Base-by-base conservation (phyloP, 2,113 vertebrate genomes). In the Gopherus evgoodei region DNA sequence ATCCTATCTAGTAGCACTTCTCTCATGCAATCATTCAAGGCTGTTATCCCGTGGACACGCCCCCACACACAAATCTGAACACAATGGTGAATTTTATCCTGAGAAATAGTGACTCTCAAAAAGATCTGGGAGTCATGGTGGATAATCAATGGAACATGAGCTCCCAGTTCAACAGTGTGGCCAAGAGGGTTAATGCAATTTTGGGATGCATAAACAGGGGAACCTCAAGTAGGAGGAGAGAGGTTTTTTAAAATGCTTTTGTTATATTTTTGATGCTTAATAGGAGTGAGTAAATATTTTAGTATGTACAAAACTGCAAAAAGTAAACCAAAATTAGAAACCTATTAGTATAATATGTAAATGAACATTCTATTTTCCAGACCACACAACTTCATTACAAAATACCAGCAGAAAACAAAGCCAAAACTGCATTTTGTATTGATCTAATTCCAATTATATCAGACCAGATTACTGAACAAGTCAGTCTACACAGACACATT, bases 311-410 rank as follows among this genome's bases (percentile, higher is more conserved):
- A 8, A 72, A 72, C 8, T 72, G 62, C 65, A 38, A 72, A 72
- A 72, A 38, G 65, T n/a, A 72, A 72, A 72, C 17, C 21, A 90
- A 92, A 92, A 92, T 92, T 79, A 93, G 91, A 92, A 42, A 49
- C n/a, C 52, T 85, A 35, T 80, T 19, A 14, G 72, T 76, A 50
- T 42, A 87, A 83, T 44, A 78, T 0, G 0, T 11, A 95, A 93
- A 92, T 9, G 11, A 79, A 88, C 38, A 50, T 0, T 59, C 2
- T 38, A 72, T 83, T 92, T 80, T 75, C 79, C 59, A 82, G 16
- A 86, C 56, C 59, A 86, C 59, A 62, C 75, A 90, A 1, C 2
- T 53, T 11, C n/a, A 59, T 35, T 93, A 22, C 54, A 93, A 93
- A 29, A 59, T 1, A 91, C 4, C 19, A 86, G 57, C 83, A 59